phyloP scores from a whole-genome alignment of 2,113 vertebrate genomes.

The Scomber colias region DNA sequence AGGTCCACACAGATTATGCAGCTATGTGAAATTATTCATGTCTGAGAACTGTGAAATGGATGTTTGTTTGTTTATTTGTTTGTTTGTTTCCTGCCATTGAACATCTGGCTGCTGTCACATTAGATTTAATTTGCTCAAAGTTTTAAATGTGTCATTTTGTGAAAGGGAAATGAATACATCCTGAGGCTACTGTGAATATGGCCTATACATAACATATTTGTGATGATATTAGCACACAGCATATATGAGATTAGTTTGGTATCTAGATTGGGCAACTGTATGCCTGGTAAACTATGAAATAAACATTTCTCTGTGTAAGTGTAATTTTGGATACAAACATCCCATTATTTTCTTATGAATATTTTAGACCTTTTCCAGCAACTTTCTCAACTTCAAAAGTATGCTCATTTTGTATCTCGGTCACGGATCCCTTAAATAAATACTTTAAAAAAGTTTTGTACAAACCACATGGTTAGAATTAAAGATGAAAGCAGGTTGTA shows the following conservation, averaged over 20 bases:
- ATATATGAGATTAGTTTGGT: background rate
- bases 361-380: background rate
- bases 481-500: background rate
- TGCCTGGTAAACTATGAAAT: background rate
- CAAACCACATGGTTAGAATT: background rate
- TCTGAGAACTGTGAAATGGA: background rate
- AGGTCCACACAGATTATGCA: background rate
- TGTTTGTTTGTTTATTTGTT: background rate
- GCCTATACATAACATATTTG: too few species aligned
- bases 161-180: too few species aligned
- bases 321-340: background rate
- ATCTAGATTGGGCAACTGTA: background rate
- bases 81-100: too few species aligned
- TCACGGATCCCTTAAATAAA: slow-evolving; percentile 4
- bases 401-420: background rate
- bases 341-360: slow-evolving; percentile 24
- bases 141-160: too few species aligned
- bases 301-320: background rate
- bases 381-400: background rate
- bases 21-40: background rate
- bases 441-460: background rate
- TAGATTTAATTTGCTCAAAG: too few species aligned
- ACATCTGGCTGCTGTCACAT: too few species aligned
- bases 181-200: too few species aligned
- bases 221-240: too few species aligned